Conservation (phyloP, 2,113 vertebrate species). For the Patagioenas fasciata region DNA sequence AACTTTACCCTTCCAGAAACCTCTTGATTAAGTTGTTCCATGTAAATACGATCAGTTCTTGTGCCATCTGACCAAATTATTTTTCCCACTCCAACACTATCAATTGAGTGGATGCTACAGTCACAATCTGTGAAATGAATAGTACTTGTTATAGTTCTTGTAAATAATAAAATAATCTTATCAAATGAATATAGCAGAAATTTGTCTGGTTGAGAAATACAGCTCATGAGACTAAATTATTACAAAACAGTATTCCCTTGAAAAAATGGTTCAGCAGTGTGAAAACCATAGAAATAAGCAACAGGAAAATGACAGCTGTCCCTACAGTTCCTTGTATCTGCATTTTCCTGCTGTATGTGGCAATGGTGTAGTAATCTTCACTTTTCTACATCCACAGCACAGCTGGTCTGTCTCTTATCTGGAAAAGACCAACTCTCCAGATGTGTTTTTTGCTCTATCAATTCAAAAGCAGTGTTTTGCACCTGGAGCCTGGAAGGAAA, state of each 20-base stretch:
- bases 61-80: not conserved
- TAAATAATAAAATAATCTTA: conserved; percentile 35
- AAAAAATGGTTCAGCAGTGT: not conserved
- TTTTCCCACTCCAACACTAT: not conserved
- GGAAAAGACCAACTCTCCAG: not conserved
- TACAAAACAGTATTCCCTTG: not conserved
- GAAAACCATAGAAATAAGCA: not conserved
- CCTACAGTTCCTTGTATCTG: not conserved
- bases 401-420: not conserved
- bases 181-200: not conserved
- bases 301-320: not conserved
- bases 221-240: not conserved
- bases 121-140: conserved; percentile 24
- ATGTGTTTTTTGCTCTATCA: not conserved
- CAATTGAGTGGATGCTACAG: not conserved
- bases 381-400: not conserved
- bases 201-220: not conserved
- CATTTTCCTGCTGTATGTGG: not conserved
- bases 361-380: not conserved
- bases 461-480: not conserved
- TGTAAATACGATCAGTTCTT: not conserved
- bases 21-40: not conserved
- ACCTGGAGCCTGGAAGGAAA: not conserved
- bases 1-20: not conserved
- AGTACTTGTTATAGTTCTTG: conserved; percentile 2